phyloP scores from a whole-genome alignment of 1,140 invertebrate genomes.

The Pristionchus pacificus region DNA sequence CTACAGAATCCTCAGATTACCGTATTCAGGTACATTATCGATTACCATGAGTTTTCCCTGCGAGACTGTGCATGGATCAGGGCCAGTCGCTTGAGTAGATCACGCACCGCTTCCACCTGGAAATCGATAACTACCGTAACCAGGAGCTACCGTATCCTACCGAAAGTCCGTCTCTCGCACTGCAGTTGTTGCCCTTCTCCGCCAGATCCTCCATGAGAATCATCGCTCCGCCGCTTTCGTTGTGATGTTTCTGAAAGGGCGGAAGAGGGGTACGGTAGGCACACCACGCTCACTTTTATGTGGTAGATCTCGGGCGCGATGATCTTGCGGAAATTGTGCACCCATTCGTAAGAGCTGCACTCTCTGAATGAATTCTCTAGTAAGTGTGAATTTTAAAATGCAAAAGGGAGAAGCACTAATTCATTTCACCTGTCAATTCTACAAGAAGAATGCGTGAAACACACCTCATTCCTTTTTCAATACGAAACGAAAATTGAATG shows the following conservation, averaged over 20 bases:
- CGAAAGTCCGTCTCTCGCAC: slow-evolving; percentile 38
- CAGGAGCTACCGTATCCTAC: slow-evolving; percentile 10
- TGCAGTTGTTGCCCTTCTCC: slow-evolving; percentile 38
- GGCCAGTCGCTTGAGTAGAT: slow-evolving; percentile 35
- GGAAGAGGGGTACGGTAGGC: neutral
- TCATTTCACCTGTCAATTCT: no score
- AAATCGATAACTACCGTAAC: neutral
- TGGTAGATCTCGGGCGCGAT: slow-evolving; percentile 48
- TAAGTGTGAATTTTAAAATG: slow-evolving; percentile 17
- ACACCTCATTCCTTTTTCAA: no score
- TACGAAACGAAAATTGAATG: no score
- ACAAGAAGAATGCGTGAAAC: no score
- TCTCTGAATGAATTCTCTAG: slow-evolving; percentile 37
- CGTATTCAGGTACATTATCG: no score
- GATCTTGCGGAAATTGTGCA: slow-evolving; percentile 47
- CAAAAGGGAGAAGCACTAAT: no score
- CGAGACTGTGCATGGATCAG: slow-evolving; percentile 30
- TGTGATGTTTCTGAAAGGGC: slow-evolving; percentile 36
- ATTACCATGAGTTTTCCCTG: slow-evolving; percentile 33
- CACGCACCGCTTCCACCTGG: slow-evolving; percentile 24
- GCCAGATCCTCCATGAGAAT: slow-evolving; percentile 54
- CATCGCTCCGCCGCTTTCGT: slow-evolving; percentile 41
- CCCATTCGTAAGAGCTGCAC: slow-evolving; percentile 52
- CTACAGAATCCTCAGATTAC: neutral
- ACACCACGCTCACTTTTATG: slow-evolving; percentile 42